These are phyloP conservation scores for Reticulitermes lucifugus DNA, from an alignment of 2,888 invertebrate species.

Conservation along the genomic window DNA sequence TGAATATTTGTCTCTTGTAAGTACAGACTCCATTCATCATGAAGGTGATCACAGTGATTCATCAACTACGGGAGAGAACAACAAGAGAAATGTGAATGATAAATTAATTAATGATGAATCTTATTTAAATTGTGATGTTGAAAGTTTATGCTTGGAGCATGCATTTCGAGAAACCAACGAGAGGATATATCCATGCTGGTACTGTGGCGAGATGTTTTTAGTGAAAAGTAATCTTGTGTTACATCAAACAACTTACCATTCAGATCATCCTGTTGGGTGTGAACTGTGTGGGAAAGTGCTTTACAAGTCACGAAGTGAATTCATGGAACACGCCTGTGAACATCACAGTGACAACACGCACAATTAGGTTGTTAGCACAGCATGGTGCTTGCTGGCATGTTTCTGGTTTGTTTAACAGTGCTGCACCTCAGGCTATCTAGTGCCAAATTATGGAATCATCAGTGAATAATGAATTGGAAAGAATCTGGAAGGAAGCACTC, in stretches of 20 bases:
- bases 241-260: conserved; percentile 49
- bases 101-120: conserved; percentile 7
- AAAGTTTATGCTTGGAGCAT: conserved; percentile 38
- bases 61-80: background rate
- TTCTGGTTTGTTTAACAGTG: too few species aligned
- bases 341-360: conserved; percentile 24
- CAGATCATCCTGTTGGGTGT: conserved; percentile 44
- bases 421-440: too few species aligned
- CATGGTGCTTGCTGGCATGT: too few species aligned
- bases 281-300: conserved; percentile 45
- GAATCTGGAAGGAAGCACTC: too few species aligned
- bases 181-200: conserved; percentile 40
- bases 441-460: too few species aligned
- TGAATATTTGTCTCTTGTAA: background rate
- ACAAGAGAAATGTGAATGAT: background rate
- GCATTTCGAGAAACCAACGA: conserved; percentile 43
- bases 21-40: background rate
- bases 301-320: conserved; percentile 44
- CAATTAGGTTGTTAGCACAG: background rate
- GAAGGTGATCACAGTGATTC: background rate
- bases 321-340: conserved; percentile 48
- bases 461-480: too few species aligned
- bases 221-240: conserved; percentile 47
- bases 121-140: conserved; percentile 33
- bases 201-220: conserved; percentile 48